These are phyloP conservation scores for Hycleus cichorii DNA, from an alignment of 1,140 invertebrate genomes.

Conservation along the genomic window DNA sequence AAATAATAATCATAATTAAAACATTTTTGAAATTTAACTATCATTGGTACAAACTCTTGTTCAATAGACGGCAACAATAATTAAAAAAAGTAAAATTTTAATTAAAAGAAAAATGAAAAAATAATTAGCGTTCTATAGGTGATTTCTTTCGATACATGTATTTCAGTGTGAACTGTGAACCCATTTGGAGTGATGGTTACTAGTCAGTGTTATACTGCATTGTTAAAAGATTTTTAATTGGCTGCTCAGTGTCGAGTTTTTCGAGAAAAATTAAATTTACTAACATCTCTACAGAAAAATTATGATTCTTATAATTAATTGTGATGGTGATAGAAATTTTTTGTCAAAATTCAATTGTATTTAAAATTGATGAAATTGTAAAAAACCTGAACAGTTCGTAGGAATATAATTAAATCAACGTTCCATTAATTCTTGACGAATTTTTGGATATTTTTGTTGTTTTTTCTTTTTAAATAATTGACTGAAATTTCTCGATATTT, in stretches of 20 bases:
- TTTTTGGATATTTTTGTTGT: conserved; percentile 5
- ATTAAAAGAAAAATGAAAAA: not conserved
- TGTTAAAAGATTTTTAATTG: conserved; percentile 27
- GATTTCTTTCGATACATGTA: conserved; percentile 17
- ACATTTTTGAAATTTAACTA: conserved; percentile 3
- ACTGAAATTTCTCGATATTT: conserved; percentile 11
- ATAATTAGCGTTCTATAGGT: conserved; percentile 13
- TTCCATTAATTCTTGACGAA: no score
- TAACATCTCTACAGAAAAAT: not conserved
- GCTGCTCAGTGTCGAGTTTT: conserved; percentile 21
- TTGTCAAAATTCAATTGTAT: not conserved
- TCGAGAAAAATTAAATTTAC: not conserved
- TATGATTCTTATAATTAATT: not conserved
- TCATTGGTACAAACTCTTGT: conserved; percentile 26
- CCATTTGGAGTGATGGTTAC: conserved; percentile 30
- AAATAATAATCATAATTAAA: not conserved
- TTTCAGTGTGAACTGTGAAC: conserved; percentile 29
- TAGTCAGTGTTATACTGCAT: conserved; percentile 36
- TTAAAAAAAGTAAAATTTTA: conserved; percentile 11
- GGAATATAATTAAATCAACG: not conserved
- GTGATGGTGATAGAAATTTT: not conserved
- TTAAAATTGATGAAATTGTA: not conserved
- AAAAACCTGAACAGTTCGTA: not conserved
- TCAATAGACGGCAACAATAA: conserved; percentile 18
- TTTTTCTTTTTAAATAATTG: conserved; percentile 7